Conservation (phyloP, 2,113 vertebrate genomes). For the Egretta garzetta region DNA sequence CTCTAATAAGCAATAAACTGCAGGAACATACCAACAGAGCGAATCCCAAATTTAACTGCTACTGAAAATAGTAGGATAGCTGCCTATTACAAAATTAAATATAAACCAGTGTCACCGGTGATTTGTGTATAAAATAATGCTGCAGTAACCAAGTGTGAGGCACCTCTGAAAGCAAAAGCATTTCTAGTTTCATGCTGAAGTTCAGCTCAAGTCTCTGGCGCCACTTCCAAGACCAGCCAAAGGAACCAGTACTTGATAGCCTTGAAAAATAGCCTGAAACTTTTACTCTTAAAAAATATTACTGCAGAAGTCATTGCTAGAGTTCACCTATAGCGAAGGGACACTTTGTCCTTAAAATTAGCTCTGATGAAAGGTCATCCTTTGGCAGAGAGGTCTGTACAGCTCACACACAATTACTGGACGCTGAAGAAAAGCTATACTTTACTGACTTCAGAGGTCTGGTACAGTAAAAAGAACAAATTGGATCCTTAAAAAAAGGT, state of each 20-base stretch:
- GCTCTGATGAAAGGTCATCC: background rate
- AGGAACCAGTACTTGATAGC: background rate
- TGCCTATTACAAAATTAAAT: background rate
- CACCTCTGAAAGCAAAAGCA: background rate
- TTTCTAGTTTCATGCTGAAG: background rate
- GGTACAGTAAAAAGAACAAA: background rate
- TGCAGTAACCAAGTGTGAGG: background rate
- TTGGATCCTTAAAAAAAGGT: background rate
- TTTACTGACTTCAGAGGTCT: background rate
- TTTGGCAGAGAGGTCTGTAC: background rate
- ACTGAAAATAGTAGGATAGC: background rate
- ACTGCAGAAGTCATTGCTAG: background rate
- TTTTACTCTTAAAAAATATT: background rate
- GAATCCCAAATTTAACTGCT: background rate
- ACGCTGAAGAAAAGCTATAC: background rate
- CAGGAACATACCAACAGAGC: background rate
- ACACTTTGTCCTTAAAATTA: background rate
- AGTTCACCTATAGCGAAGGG: background rate
- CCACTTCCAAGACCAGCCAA: background rate
- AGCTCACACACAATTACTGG: background rate
- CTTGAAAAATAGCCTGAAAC: background rate
- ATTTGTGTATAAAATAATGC: background rate
- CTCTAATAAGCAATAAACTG: background rate
- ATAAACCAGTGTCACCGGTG: background rate
- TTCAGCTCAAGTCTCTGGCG: background rate